Percentiles rank a stretch among this genome's conserved stretches.
Evolutionary conservation across 1,140 invertebrate species (phyloP).

Genomic region (Choristoneura fumiferana): DNA sequence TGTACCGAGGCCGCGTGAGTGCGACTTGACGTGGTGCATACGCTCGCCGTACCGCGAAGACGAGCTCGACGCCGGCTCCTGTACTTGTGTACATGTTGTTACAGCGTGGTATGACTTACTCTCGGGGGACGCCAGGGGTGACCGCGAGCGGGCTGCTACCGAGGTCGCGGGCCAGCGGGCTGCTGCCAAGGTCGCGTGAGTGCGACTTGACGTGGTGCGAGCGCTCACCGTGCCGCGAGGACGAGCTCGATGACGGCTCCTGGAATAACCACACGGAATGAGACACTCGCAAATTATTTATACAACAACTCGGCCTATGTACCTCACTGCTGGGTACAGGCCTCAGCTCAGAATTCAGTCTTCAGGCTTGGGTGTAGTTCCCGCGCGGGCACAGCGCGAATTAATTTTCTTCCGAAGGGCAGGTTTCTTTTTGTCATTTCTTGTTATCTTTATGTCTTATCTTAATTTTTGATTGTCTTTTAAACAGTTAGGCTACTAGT

Average conservation of each 20-base stretch:
- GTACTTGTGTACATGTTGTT: too few relatives aligned
- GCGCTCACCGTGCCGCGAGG: conserved; percentile 62
- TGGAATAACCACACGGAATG: conserved; percentile 30
- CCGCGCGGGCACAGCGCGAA: too few relatives aligned
- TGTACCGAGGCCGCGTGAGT: conserved; percentile 69
- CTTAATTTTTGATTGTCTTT: too few relatives aligned
- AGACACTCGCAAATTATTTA: too few relatives aligned
- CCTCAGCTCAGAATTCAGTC: too few relatives aligned
- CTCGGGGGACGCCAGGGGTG: conserved; percentile 57
- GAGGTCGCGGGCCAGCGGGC: conserved; percentile 57
- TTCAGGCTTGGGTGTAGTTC: too few relatives aligned
- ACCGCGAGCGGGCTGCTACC: conserved; percentile 62
- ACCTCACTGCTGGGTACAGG: too few relatives aligned
- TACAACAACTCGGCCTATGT: too few relatives aligned
- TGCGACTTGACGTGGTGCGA: conserved; percentile 72
- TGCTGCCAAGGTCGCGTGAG: conserved; percentile 66
- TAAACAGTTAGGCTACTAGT: too few relatives aligned
- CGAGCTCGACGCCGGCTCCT: conserved; percentile 58
- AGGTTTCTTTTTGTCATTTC: too few relatives aligned
- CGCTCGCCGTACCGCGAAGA: conserved; percentile 64
- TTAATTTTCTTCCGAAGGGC: too few relatives aligned
- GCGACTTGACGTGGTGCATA: conserved; percentile 69
- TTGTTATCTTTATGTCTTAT: too few relatives aligned
- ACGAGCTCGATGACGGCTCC: conserved; percentile 61
- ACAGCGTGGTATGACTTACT: conserved; percentile 61